These are phyloP conservation scores for Chloroceryle aenea DNA, from an alignment of 2,113 vertebrate genomes.

Conservation along the genomic window DNA sequence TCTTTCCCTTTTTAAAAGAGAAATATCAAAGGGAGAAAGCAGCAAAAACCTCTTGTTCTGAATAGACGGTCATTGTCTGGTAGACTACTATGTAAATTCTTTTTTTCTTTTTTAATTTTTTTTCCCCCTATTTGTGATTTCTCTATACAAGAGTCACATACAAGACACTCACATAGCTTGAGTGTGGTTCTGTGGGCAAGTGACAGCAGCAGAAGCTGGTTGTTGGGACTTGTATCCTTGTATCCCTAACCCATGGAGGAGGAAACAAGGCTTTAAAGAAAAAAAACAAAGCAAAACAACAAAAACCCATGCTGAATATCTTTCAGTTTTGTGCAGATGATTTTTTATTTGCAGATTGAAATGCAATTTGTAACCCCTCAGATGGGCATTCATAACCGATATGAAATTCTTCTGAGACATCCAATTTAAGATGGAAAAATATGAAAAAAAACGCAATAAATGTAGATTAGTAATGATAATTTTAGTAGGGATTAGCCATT, in stretches of 20 bases:
- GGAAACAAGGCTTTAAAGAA: neutral
- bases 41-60: neutral
- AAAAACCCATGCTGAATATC: no score
- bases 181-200: neutral
- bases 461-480: neutral
- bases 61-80: neutral
- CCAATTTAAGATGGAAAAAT: neutral
- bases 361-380: neutral
- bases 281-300: neutral
- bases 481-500: neutral
- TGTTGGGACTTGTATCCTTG: neutral
- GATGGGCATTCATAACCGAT: neutral
- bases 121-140: neutral
- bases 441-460: neutral
- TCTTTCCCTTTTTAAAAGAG: neutral
- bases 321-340: neutral
- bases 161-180: neutral
- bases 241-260: neutral
- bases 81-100: neutral
- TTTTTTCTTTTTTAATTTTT: neutral
- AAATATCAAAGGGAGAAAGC: neutral
- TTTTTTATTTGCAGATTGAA: neutral
- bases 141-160: neutral
- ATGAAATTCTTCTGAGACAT: neutral
- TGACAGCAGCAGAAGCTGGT: neutral